Conservation (phyloP, 2,888 invertebrate species). For the Proisotoma minuta region DNA sequence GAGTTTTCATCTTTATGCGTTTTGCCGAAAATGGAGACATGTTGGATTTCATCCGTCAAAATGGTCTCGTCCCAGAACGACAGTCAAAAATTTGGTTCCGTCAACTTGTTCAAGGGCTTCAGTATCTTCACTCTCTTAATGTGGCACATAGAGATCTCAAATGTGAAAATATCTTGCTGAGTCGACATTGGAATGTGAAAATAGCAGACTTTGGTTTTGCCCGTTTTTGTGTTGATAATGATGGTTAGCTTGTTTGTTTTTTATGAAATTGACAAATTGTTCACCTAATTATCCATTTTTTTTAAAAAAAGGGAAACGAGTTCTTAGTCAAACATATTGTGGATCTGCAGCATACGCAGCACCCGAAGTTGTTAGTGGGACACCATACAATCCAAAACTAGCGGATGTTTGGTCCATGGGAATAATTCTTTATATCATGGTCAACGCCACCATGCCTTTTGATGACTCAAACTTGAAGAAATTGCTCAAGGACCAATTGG, state of each 20-base stretch:
- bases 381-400: conserved; percentile 79
- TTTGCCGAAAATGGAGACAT: conserved; percentile 87
- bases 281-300: not conserved
- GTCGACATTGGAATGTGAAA: conserved; percentile 80
- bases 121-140: conserved; percentile 76
- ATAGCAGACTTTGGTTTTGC: conserved; percentile 93
- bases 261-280: not conserved
- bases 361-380: conserved; percentile 86
- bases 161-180: conserved; percentile 82
- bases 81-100: conserved; percentile 79
- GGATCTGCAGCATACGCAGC: conserved; percentile 97
- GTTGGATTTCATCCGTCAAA: conserved; percentile 66
- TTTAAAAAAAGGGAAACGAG: conserved; percentile 59
- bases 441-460: conserved; percentile 90
- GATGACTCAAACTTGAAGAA: conserved; percentile 80
- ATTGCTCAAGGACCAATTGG: conserved; percentile 76
- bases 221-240: conserved; percentile 55
- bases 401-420: conserved; percentile 93
- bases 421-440: conserved; percentile 86
- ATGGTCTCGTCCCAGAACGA: conserved; percentile 70
- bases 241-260: conserved; percentile 25
- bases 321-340: conserved; percentile 85
- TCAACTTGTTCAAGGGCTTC: conserved; percentile 76
- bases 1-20: conserved; percentile 86
- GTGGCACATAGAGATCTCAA: conserved; percentile 90